These are phyloP conservation scores for Antitype chi DNA, from an alignment of 2,888 invertebrate genomes.

Conservation along the genomic window DNA sequence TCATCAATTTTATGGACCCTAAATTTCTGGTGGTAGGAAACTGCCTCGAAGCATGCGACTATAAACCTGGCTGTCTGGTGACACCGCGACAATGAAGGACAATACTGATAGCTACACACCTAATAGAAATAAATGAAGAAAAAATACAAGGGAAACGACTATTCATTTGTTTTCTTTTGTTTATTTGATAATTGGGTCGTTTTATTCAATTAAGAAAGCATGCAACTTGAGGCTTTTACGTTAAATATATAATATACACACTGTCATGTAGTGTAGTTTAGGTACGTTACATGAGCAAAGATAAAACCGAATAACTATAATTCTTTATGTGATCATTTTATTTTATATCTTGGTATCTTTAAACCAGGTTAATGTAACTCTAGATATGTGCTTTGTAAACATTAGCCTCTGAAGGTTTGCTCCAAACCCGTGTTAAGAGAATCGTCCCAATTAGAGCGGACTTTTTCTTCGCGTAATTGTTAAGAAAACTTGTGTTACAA, in stretches of 20 bases:
- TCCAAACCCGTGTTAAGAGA: slow-evolving; percentile 62
- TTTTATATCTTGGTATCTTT: slow-evolving; percentile 36
- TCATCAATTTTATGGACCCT: slow-evolving; percentile 89
- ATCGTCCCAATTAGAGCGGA: slow-evolving; percentile 64
- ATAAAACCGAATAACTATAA: slow-evolving; percentile 13
- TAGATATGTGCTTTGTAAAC: slow-evolving; percentile 51
- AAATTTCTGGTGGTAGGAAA: slow-evolving; percentile 87
- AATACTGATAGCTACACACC: slow-evolving; percentile 73
- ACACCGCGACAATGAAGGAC: slow-evolving; percentile 84
- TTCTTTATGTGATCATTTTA: slow-evolving; percentile 20
- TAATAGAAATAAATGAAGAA: slow-evolving; percentile 75
- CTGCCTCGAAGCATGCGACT: slow-evolving; percentile 85
- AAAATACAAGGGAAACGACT: slow-evolving; percentile 50
- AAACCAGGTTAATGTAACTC: slow-evolving; percentile 46
- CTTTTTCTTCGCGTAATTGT: slow-evolving; percentile 76
- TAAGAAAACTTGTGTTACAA: slow-evolving; percentile 79
- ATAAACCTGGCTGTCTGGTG: slow-evolving; percentile 83
- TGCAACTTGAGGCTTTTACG: neutral
- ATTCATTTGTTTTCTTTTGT: slow-evolving; percentile 46
- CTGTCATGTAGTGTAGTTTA: neutral
- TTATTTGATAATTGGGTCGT: slow-evolving; percentile 37
- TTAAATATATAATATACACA: neutral
- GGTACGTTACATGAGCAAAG: neutral
- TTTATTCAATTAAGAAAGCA: slow-evolving; percentile 16
- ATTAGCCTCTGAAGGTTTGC: slow-evolving; percentile 50